Evolutionary conservation across 2,797 vertebrate species (phyloP).

Genomic region (Brachyrhaphis roseni): DNA sequence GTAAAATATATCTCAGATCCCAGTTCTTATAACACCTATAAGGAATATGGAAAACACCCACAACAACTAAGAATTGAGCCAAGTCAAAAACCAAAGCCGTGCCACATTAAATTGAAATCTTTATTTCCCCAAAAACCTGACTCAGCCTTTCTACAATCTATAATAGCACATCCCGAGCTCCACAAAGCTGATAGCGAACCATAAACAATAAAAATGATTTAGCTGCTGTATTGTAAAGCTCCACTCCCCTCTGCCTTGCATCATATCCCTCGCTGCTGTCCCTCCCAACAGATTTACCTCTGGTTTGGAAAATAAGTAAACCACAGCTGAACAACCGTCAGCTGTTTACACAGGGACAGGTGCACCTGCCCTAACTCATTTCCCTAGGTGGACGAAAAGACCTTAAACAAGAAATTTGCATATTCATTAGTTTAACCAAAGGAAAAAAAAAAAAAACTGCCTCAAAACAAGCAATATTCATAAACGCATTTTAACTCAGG

Average conservation of each 20-base stretch:
- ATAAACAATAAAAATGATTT: slow-evolving; percentile 34
- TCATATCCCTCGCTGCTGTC: slow-evolving; percentile 2
- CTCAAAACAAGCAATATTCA: slow-evolving; percentile 30
- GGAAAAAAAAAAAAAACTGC: slow-evolving; percentile 3
- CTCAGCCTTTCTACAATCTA: slow-evolving; percentile 14
- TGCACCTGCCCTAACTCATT: slow-evolving; percentile 58
- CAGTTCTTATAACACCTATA: background rate
- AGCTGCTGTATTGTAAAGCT: slow-evolving; percentile 2
- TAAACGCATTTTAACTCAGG: slow-evolving; percentile 2
- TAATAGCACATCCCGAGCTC: background rate
- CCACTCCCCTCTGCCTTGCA: background rate
- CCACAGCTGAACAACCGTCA: slow-evolving; percentile 30
- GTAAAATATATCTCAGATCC: background rate
- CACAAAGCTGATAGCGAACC: slow-evolving; percentile 17
- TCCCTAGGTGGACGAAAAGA: slow-evolving; percentile 46
- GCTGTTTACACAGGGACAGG: slow-evolving; percentile 59
- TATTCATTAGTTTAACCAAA: slow-evolving; percentile 46
- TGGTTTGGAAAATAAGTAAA: slow-evolving; percentile 53
- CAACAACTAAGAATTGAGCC: background rate
- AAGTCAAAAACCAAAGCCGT: background rate
- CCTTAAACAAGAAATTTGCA: slow-evolving; percentile 51
- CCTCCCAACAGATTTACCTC: slow-evolving; percentile 11
- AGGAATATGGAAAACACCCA: background rate
- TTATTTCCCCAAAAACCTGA: slow-evolving; percentile 17
- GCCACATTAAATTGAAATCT: slow-evolving; percentile 12